A percentile compares a stretch with the other conserved stretches of the same genome.
Evolutionary conservation across 2,113 vertebrate species (phyloP).

Genomic region (Sminthopsis crassicaudata): DNA sequence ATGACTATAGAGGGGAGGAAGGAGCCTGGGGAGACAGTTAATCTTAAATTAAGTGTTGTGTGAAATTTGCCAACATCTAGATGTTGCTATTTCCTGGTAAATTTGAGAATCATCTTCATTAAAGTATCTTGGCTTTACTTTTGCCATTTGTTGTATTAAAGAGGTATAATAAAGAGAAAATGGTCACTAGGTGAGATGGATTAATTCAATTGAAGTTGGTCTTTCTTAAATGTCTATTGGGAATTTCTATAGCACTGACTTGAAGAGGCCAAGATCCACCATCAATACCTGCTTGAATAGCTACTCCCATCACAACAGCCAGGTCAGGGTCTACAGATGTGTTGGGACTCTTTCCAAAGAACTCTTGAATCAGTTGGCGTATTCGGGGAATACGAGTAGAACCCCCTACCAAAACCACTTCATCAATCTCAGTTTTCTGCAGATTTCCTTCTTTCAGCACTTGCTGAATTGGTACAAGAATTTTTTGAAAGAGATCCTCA

Average conservation of each 20-base stretch:
- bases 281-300: constrained; percentile 97
- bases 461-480: constrained; percentile 91
- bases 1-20: constrained; percentile 6
- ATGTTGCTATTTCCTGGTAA: constrained; percentile 43
- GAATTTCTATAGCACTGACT: constrained; percentile 98
- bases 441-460: constrained; percentile 93
- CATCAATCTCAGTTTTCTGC: constrained; percentile 91
- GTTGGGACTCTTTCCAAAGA: constrained; percentile 96
- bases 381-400: constrained; percentile 97
- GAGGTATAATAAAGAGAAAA: constrained; percentile 41
- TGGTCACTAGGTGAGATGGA: constrained; percentile 49
- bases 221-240: constrained; percentile 94
- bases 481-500: constrained; percentile 96
- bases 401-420: constrained; percentile 96
- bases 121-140: constrained; percentile 1
- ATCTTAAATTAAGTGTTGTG: constrained; percentile 25
- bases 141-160: constrained; percentile 17
- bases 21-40: background rate
- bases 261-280: constrained; percentile 97
- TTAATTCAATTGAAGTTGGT: constrained; percentile 92
- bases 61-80: constrained; percentile 41
- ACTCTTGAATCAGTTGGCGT: constrained; percentile 91
- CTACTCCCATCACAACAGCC: constrained; percentile 95
- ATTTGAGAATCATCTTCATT: constrained; percentile 35
- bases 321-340: constrained; percentile 96